These are phyloP conservation scores for Amphimedon queenslandica DNA, from an alignment of 37 sponge, comb jelly and placozoan genomes.

Conservation along the genomic window DNA sequence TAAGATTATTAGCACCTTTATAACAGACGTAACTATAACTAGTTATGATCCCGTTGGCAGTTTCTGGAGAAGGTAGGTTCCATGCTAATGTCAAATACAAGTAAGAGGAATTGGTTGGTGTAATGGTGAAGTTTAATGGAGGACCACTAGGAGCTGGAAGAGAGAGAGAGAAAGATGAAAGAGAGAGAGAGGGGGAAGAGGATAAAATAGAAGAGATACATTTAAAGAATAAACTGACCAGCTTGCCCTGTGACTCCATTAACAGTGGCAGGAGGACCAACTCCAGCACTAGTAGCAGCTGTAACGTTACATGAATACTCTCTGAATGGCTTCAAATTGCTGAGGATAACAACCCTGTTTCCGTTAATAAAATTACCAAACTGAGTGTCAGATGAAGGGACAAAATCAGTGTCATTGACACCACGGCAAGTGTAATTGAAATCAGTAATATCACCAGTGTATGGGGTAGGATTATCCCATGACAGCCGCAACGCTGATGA, in stretches of 20 bases:
- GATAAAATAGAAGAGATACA: no score
- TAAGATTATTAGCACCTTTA: no score
- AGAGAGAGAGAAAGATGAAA: no score
- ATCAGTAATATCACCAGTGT: slow-evolving; percentile 21
- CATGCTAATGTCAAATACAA: background rate
- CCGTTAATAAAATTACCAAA: background rate
- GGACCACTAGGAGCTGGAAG: background rate
- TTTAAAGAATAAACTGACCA: background rate
- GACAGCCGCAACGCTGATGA: slow-evolving; percentile 16
- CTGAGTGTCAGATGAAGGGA: background rate
- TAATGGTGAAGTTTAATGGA: background rate
- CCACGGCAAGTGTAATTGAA: slow-evolving; percentile 11
- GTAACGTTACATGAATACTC: background rate
- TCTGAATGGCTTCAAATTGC: background rate
- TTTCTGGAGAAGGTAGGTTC: background rate
- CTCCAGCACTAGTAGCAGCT: background rate
- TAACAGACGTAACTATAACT: background rate
- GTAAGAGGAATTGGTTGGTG: background rate
- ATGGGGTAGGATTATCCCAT: slow-evolving; percentile 25
- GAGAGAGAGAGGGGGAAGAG: no score
- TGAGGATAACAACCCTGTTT: background rate
- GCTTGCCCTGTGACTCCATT: background rate
- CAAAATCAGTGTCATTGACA: background rate
- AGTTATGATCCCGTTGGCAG: background rate
- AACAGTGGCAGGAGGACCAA: background rate